Evolutionary conservation across 1,140 invertebrate genomes (phyloP), one percentile per base, ranked within the genome.

Genomic region (Heliconius hermathena): DNA sequence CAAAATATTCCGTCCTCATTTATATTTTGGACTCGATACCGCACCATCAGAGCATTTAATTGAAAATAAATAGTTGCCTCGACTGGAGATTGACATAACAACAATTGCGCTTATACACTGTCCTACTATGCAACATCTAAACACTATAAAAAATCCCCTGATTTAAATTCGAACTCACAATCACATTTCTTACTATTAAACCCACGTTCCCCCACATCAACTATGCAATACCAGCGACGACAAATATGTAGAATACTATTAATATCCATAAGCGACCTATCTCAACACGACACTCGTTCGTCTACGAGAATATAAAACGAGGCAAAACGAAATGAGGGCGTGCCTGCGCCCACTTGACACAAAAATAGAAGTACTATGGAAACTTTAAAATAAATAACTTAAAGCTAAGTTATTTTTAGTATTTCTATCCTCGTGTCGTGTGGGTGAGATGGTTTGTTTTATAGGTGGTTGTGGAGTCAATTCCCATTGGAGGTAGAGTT

Each of bases 251-350:
- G n/a, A 0, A 57, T 57, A 22, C 54, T 57, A 57, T 57, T 57
- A 57, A 57, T 57, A 57, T 57, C 20, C 54, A n/a, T 57, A n/a
- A 57, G 54, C n/a, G 54, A 57, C 54, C 54, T 57, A 57, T 57
- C 54, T 57, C 54, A 57, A 57, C 54, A 9, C 18, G 8, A 54
- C 52, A 54, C 52, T 22, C 54, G 54, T 22, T 22, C 54, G 54
- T 22, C 54, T 57, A 57, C n/a, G 54, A 57, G 54, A 57, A 57
- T 57, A n/a, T 57, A 57, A 57, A 57, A 57, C 22, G 54, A 57
- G 54, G 54, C 49, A 52, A 52, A 52, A 52, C 18, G 49, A 52
- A 52, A 52, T 57, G 54, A 57, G 54, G 54, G 54, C 54, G 54
- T 22, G 54, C 54, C n/a, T 11, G 52, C 52, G 52, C 52, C 18